phyloP scores from a whole-genome alignment of 2,888 invertebrate species.

The Drosophila paranaensis region DNA sequence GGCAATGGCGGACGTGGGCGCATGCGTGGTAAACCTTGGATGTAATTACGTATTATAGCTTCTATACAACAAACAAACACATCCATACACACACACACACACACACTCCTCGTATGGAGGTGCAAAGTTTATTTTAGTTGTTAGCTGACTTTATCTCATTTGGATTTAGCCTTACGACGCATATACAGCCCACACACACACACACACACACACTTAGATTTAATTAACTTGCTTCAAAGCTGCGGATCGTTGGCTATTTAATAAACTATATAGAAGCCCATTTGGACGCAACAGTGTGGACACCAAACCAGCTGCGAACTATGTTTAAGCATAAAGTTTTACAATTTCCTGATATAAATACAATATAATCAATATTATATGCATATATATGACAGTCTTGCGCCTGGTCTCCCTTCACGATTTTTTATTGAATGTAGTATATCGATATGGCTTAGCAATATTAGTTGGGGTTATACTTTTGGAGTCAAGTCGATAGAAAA shows the following conservation, averaged over 20 bases:
- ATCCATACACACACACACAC: conserved; percentile 9
- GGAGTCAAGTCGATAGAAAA: conserved; percentile 4
- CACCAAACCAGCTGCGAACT: conserved; percentile 16
- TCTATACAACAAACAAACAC: conserved; percentile 26
- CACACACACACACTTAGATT: conserved; percentile 30
- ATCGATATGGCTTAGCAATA: conserved; percentile 23
- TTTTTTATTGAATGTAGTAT: conserved; percentile 20
- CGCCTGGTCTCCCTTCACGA: conserved; percentile 3
- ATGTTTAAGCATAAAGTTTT: conserved; percentile 40
- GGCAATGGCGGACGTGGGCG: conserved; percentile 74
- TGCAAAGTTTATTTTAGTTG: conserved; percentile 51
- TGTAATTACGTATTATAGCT: conserved; percentile 73
- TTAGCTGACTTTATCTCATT: conserved; percentile 63
- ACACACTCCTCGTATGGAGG: conserved; percentile 19
- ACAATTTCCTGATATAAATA: conserved; percentile 25
- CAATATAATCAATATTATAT: conserved; percentile 34
- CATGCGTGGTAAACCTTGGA: conserved; percentile 83
- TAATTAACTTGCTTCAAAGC: conserved; percentile 34
- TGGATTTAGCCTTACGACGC: conserved; percentile 42
- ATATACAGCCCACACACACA: conserved; percentile 20
- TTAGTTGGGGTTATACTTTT: conserved; percentile 6
- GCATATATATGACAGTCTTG: conserved; percentile 17
- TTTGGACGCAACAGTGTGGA: conserved; percentile 9
- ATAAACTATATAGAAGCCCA: conserved; percentile 19
- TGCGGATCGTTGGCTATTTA: conserved; percentile 50